These are phyloP conservation scores for Bombyx huttoni DNA, from an alignment of 2,888 invertebrate species.

Conservation along the genomic window DNA sequence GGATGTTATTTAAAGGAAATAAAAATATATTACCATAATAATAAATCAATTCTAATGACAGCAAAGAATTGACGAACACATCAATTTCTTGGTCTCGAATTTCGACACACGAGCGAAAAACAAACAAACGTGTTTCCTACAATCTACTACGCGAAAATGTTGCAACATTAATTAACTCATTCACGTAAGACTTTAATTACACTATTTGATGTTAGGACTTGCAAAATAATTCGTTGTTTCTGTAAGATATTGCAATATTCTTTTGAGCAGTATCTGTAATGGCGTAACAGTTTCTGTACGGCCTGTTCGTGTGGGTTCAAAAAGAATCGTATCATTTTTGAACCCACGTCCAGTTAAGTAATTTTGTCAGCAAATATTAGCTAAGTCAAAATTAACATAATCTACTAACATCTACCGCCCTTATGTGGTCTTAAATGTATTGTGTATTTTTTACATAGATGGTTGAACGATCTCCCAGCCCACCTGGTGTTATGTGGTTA, in stretches of 20 bases:
- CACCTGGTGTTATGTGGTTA: no score
- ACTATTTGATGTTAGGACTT: neutral
- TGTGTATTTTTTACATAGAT: no score
- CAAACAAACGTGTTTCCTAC: neutral
- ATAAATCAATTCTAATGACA: neutral
- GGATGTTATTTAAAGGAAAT: no score
- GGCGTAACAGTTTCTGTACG: neutral
- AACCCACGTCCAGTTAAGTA: no score
- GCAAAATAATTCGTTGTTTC: neutral
- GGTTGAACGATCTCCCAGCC: no score
- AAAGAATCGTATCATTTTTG: no score
- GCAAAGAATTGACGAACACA: neutral
- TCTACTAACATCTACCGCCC: no score
- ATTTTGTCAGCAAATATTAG: no score
- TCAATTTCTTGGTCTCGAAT: neutral
- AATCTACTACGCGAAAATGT: neutral
- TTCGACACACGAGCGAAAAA: neutral
- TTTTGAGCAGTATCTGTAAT: neutral
- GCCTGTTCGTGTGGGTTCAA: no score
- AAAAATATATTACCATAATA: neutral
- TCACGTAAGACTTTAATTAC: neutral
- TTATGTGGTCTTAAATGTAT: no score
- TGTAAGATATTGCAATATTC: neutral
- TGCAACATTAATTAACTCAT: neutral
- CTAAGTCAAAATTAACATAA: no score